Percentiles rank a stretch among this genome's conserved stretches.
phyloP scores from a whole-genome alignment of 2,113 vertebrate species.

The Acrocephalus kingi region DNA sequence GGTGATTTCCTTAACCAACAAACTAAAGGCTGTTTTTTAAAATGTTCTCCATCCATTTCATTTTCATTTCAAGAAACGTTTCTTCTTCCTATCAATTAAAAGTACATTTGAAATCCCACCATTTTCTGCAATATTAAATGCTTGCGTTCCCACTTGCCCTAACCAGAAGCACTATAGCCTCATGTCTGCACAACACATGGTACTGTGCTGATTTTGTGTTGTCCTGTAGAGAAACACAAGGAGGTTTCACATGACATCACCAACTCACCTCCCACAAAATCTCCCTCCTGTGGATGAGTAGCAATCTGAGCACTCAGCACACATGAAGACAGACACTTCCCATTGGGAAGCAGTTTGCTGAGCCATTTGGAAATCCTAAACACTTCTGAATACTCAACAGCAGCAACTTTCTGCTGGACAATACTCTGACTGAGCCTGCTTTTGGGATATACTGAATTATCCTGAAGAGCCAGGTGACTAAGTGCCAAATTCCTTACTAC shows the following conservation, averaged over 20 bases:
- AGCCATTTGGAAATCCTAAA: background rate
- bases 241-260: background rate
- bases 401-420: background rate
- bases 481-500: background rate
- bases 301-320: background rate
- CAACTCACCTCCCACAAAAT: background rate
- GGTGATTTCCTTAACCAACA: background rate
- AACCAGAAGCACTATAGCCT: background rate
- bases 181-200: background rate
- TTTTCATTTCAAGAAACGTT: conserved; percentile 12
- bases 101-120: background rate
- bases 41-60: background rate
- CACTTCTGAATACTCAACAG: background rate
- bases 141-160: background rate
- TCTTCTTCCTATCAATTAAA: background rate
- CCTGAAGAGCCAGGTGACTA: background rate
- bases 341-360: background rate
- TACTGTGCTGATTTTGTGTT: background rate
- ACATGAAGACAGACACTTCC: background rate
- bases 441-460: background rate
- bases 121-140: background rate
- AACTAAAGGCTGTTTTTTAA: background rate
- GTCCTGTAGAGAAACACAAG: background rate
- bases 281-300: background rate
- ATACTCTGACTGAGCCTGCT: background rate